Conservation (phyloP, 2,113 vertebrate genomes). For the Paratilapia polleni region DNA sequence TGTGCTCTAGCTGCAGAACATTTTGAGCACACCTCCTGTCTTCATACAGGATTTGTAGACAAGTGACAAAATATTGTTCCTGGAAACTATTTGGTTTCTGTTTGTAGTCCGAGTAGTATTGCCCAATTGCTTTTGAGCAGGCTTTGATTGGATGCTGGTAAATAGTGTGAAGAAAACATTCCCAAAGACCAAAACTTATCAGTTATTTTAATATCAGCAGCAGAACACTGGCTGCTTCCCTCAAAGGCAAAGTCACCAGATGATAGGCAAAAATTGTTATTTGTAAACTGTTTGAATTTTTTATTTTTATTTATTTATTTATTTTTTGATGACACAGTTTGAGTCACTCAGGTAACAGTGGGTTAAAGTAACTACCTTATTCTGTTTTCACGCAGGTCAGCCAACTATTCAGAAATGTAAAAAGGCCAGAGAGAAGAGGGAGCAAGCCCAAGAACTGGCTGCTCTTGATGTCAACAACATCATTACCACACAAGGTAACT, state of each 20-base stretch:
- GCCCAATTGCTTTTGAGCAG: fast-evolving
- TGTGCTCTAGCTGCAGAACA: neutral
- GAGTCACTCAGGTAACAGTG: neutral
- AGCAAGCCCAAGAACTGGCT: constrained; percentile 85
- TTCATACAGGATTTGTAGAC: too few relatives aligned
- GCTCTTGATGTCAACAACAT: constrained; percentile 87
- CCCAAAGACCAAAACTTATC: too few relatives aligned
- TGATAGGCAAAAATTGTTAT: neutral
- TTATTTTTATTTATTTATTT: neutral
- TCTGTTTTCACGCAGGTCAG: constrained; percentile 71
- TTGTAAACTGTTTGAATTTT: too few relatives aligned
- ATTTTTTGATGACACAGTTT: neutral
- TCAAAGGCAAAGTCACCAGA: neutral
- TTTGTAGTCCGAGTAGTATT: neutral
- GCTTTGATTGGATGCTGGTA: too few relatives aligned
- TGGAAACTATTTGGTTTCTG: neutral
- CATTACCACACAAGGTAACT: constrained; percentile 82
- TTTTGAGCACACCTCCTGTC: neutral
- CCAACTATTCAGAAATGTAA: constrained; percentile 88
- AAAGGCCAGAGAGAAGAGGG: constrained; percentile 78
- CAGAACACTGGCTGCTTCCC: neutral
- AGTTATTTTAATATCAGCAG: too few relatives aligned
- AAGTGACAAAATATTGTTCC: too few relatives aligned
- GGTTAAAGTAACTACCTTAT: neutral
- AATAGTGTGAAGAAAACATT: too few relatives aligned